These are phyloP conservation scores for Coptodon bakossiorum DNA, from an alignment of 2,113 vertebrate species.

Conservation along the genomic window DNA sequence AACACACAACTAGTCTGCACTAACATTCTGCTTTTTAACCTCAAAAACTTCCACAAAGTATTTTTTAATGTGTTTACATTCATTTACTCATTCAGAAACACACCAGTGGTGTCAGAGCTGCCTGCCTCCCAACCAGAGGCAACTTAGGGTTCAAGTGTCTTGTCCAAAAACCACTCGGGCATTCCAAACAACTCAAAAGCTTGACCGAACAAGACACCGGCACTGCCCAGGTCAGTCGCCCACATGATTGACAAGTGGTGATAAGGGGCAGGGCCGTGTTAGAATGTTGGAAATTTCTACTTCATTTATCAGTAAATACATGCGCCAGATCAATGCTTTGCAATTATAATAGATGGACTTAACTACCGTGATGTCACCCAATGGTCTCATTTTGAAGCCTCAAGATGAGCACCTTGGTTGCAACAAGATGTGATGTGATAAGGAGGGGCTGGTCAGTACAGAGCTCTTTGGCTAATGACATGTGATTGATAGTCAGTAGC, in stretches of 20 bases:
- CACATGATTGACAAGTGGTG: neutral
- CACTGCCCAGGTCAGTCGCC: neutral
- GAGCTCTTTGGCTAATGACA: neutral
- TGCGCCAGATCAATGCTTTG: neutral
- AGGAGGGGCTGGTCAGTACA: neutral
- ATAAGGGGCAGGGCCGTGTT: neutral
- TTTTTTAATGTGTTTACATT: neutral
- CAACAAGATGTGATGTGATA: neutral
- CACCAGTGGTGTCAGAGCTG: neutral
- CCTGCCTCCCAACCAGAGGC: neutral
- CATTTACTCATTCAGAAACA: neutral
- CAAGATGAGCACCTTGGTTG: neutral
- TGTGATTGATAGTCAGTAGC: neutral
- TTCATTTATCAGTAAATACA: neutral
- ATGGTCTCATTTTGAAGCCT: neutral
- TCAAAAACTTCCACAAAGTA: neutral
- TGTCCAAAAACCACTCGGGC: neutral
- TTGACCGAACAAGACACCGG: neutral
- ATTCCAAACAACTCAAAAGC: neutral
- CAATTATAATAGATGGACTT: neutral
- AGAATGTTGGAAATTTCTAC: neutral
- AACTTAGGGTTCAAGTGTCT: neutral
- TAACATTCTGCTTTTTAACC: neutral
- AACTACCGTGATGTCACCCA: neutral
- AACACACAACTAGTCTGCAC: neutral